These are phyloP conservation scores for Eutrigla gurnardus DNA, from an alignment of 2,797 vertebrate species.

Conservation along the genomic window DNA sequence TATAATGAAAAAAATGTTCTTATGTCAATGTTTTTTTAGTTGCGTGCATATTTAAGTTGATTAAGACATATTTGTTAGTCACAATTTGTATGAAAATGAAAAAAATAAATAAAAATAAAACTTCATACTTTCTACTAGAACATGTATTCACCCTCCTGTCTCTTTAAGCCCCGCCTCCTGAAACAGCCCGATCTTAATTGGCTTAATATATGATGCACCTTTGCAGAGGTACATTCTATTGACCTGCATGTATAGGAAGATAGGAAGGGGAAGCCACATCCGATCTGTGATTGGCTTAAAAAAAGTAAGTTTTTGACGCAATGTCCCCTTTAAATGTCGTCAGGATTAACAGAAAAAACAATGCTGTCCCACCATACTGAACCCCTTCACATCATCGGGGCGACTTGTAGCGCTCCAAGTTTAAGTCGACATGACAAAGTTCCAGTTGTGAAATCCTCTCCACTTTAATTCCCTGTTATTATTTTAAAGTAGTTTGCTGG, in stretches of 20 bases:
- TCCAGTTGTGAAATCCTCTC: slow-evolving; percentile 47
- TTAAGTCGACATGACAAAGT: slow-evolving; percentile 43
- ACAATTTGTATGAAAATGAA: background rate
- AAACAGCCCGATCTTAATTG: too few relatives aligned
- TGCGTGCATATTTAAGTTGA: background rate
- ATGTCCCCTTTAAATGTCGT: background rate
- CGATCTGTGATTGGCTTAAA: too few relatives aligned
- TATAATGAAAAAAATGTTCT: too few relatives aligned
- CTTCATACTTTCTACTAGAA: too few relatives aligned
- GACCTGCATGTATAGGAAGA: too few relatives aligned
- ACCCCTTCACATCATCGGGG: background rate
- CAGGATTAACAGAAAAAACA: background rate
- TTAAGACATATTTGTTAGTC: background rate
- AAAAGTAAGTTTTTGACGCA: background rate
- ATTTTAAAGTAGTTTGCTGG: slow-evolving; percentile 58
- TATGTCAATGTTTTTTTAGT: too few relatives aligned
- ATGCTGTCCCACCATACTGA: background rate
- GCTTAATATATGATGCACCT: too few relatives aligned
- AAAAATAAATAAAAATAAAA: too few relatives aligned
- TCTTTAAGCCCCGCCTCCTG: too few relatives aligned
- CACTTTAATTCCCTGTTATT: slow-evolving; percentile 58
- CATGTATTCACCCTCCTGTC: too few relatives aligned
- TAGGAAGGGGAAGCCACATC: too few relatives aligned
- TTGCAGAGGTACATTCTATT: too few relatives aligned
- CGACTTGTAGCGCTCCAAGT: background rate